phyloP scores from a whole-genome alignment of 2,888 invertebrate species.

The Chrysolina americana region DNA sequence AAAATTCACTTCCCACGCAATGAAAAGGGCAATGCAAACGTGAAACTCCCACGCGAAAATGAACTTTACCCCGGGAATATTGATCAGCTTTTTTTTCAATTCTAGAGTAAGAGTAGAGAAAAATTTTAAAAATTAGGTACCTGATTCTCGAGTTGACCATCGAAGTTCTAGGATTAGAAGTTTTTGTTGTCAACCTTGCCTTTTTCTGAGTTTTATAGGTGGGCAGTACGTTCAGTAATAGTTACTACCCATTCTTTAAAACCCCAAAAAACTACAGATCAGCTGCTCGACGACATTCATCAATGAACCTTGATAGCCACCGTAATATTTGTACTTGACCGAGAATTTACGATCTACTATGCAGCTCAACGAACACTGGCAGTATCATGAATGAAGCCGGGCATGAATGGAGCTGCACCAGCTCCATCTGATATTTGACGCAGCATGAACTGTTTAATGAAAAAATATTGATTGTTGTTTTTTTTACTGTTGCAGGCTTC shows the following conservation, averaged over 20 bases:
- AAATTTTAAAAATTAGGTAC: slow-evolving; percentile 26
- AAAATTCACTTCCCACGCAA: not conserved
- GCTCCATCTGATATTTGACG: slow-evolving; percentile 19
- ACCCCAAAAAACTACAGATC: slow-evolving; percentile 46
- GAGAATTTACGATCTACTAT: slow-evolving; percentile 19
- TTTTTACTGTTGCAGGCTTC: not conserved
- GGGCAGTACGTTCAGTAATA: slow-evolving; percentile 46
- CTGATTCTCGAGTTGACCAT: not conserved
- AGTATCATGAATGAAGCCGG: slow-evolving; percentile 26
- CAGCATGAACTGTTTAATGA: not conserved
- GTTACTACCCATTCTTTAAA: slow-evolving; percentile 51
- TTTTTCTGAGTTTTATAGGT: slow-evolving; percentile 53
- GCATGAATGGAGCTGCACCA: slow-evolving; percentile 24
- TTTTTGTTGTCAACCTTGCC: slow-evolving; percentile 31
- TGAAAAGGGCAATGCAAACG: not conserved
- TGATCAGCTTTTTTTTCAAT: slow-evolving; percentile 18
- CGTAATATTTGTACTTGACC: slow-evolving; percentile 20
- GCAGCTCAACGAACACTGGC: slow-evolving; percentile 20
- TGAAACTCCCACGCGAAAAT: slow-evolving; percentile 39
- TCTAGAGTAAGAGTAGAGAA: not conserved
- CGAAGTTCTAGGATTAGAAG: not conserved
- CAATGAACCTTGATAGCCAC: not conserved
- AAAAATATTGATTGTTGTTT: not conserved
- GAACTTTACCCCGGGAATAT: slow-evolving; percentile 40
- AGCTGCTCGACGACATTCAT: not conserved